phyloP scores from a whole-genome alignment of 2,888 invertebrate genomes.

The Sphaerophoria rueppellii region DNA sequence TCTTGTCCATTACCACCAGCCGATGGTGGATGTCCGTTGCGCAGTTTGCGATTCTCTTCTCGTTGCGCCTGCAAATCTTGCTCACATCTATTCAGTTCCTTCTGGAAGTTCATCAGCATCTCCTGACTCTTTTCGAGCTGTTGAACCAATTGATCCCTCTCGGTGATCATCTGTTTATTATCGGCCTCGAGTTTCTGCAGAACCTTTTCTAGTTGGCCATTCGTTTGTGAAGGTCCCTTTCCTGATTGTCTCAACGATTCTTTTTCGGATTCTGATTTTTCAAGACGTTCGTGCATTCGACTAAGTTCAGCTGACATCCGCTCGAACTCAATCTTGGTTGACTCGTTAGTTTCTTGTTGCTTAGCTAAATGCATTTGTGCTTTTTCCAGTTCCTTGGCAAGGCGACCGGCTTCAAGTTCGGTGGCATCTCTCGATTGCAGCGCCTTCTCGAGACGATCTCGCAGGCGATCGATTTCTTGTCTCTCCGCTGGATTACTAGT shows the following conservation, averaged over 20 bases:
- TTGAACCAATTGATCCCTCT: constrained; percentile 91
- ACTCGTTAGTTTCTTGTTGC: constrained; percentile 92
- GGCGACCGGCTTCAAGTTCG: constrained; percentile 91
- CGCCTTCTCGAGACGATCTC: constrained; percentile 93
- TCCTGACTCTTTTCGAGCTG: constrained; percentile 96
- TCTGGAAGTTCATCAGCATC: constrained; percentile 96
- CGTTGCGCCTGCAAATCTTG: constrained; percentile 91
- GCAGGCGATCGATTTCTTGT: constrained; percentile 91
- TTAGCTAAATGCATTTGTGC: constrained; percentile 92
- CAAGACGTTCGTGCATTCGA: constrained; percentile 90
- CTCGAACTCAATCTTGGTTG: constrained; percentile 92
- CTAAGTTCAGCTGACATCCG: constrained; percentile 91
- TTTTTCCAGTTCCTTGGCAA: constrained; percentile 93
- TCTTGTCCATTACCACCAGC: constrained; percentile 89
- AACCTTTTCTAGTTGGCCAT: constrained; percentile 92
- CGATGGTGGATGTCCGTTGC: constrained; percentile 84
- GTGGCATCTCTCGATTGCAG: constrained; percentile 89
- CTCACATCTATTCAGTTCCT: constrained; percentile 92
- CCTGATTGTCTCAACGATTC: constrained; percentile 89
- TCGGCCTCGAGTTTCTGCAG: constrained; percentile 93
- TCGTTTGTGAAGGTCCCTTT: constrained; percentile 88
- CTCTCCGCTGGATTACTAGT: constrained; percentile 85
- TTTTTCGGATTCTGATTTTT: constrained; percentile 89
- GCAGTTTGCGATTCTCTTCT: constrained; percentile 85
- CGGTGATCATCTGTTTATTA: constrained; percentile 92